A percentile compares a stretch with the other conserved stretches of the same genome.
These are phyloP conservation scores for Dolomedes plantarius DNA, from an alignment of 2,888 invertebrate genomes.

Conservation along the genomic window DNA sequence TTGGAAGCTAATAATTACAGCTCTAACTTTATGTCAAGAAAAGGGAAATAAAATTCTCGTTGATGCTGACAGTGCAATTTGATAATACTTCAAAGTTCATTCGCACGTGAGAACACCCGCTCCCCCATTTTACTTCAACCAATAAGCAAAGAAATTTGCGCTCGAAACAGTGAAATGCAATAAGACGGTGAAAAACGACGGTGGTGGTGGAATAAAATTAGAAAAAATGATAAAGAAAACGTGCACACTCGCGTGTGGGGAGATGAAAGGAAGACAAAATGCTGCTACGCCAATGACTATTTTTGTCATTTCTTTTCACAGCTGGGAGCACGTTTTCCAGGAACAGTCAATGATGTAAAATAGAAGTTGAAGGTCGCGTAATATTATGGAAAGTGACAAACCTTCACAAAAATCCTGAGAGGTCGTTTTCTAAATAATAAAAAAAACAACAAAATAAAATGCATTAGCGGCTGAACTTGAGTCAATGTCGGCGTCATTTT, in stretches of 20 bases:
- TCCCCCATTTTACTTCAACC: slow-evolving; percentile 21
- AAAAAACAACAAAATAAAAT: slow-evolving; percentile 41
- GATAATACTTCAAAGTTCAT: slow-evolving; percentile 56
- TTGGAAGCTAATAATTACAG: slow-evolving; percentile 58
- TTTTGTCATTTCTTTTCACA: slow-evolving; percentile 63
- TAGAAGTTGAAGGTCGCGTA: slow-evolving; percentile 59
- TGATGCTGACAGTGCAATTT: slow-evolving; percentile 40
- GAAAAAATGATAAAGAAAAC: slow-evolving; percentile 31
- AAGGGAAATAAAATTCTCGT: slow-evolving; percentile 45
- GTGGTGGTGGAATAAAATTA: slow-evolving; percentile 34
- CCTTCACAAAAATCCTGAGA: slow-evolving; percentile 60
- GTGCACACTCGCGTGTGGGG: slow-evolving; percentile 19
- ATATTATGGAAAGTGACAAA: slow-evolving; percentile 69
- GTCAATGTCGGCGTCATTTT: slow-evolving; percentile 65
- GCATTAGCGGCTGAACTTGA: slow-evolving; percentile 56
- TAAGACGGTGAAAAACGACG: slow-evolving; percentile 21
- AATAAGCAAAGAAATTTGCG: slow-evolving; percentile 23
- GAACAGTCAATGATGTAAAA: slow-evolving; percentile 65
- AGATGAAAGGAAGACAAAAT: slow-evolving; percentile 40
- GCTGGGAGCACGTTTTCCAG: slow-evolving; percentile 50
- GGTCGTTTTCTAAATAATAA: slow-evolving; percentile 55
- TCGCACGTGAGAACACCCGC: slow-evolving; percentile 35
- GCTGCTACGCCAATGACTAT: slow-evolving; percentile 60
- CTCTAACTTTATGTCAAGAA: slow-evolving; percentile 45
- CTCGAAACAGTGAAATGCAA: slow-evolving; percentile 35